Evolutionary conservation across 2,113 vertebrate genomes (phyloP), one percentile per base, ranked within the genome.

Genomic region (Nesoenas mayeri): DNA sequence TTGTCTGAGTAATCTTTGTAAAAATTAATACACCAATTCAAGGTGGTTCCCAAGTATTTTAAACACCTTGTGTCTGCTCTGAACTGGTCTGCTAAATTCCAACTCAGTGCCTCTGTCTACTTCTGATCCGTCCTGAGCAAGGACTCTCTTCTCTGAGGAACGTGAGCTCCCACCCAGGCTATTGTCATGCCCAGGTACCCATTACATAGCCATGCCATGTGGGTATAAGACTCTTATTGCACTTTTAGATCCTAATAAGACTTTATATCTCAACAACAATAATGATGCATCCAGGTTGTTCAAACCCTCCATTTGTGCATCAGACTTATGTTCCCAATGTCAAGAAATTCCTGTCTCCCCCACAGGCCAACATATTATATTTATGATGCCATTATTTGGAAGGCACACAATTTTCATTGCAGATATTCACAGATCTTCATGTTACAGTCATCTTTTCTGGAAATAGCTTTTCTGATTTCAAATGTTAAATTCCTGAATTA

Each of bases 191-290:
- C 36, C 36, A 50, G 1, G 7, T 50, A 25, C 18, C 34, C 18
- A 14, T 38, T 26, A 18, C 1, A 5, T 12, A 61, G 57, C 51
- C n/a, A 50, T 0, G 0, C 3, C 28, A 9, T 9, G 24, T 36
- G 26, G 3, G 7, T 44, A 15, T 10, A n/a, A 29, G 21, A 20
- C 15, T 38, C 20, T 38, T 3, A 29, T 50, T 73, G 50, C 40
- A 8, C 11, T 78, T 70, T 36, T 17, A 51, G 34, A 77, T 89
- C 34, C 32, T 73, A 24, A 34, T 61, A 57, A 32, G 20, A 34
- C 11, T 69, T 79, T 36, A 22, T 12, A 72, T 12, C 4, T 78
- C 70, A 85, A 74, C 28, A 81, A 31, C 8, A 3, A 0, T 20
- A 22, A 11, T 42, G 12, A 19, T 81, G 15, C 28, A 71, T 70